Evolutionary conservation across 2,888 invertebrate genomes (phyloP), one percentile per base, ranked within the genome.

Genomic region (Kryphioiulus occultus): DNA sequence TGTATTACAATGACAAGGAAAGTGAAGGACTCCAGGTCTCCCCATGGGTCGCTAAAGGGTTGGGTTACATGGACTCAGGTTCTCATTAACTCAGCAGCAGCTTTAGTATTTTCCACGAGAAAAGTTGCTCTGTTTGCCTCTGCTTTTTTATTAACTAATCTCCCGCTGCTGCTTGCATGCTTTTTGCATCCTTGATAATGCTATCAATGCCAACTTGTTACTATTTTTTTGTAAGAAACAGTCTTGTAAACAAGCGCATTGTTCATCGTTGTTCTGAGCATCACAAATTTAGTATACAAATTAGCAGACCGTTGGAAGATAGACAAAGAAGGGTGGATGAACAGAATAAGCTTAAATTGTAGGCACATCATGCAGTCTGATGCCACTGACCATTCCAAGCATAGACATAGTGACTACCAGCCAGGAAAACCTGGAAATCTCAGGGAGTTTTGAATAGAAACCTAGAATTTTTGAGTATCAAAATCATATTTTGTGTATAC

Each of bases 161-260:
- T 78, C 78, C 78, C 78, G 78, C 78, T 53, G 53, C 5, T 53
- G 53, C n/a, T 53, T n/a, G 17, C 53, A 26, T 30, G 78, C 78
- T 78, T 30, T 30, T 78, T 78, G 78, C 78, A 78, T 78, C 30
- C 78, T 26, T 30, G 78, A 78, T 78, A 78, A 78, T 78, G 78
- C 78, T 78, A 78, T 78, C 78, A 78, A 78, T 78, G 78, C 26
- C 78, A 78, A 78, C 78, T 78, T 78, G 78, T 78, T 30, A 78
- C 26, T 68, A 1, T 30, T 78, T 78, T 30, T 78, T 78, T 78
- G 30, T 78, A 30, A 78, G 78, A 30, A 78, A 78, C 30, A 26
- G 78, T 78, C 30, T 26, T 78, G 78, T 78, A 78, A 78, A 78
- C 78, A 78, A 15, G 78, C 4, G 26, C 78, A 78, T 78, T 78